Evolutionary conservation across 2,113 vertebrate genomes (phyloP).

Genomic region (Chunga burmeisteri): DNA sequence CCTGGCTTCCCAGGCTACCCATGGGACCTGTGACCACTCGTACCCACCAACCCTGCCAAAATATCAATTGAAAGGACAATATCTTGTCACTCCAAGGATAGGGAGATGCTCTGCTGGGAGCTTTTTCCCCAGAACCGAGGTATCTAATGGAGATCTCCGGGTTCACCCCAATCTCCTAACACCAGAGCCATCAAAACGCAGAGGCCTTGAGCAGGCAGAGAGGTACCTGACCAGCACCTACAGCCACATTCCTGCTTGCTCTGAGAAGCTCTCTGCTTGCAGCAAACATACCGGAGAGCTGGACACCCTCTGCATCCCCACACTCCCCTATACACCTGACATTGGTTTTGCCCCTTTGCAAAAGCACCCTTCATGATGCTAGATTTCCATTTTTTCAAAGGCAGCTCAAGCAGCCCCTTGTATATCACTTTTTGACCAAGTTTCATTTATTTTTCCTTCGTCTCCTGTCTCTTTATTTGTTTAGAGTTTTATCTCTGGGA

Average conservation of each 20-base stretch:
- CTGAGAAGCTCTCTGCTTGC: background rate
- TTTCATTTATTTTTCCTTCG: constrained; percentile 6
- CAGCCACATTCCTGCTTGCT: fast-evolving
- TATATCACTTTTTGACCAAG: constrained; percentile 9
- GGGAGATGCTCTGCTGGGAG: background rate
- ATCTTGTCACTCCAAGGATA: fast-evolving
- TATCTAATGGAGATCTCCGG: background rate
- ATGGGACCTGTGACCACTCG: background rate
- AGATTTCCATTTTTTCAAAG: background rate
- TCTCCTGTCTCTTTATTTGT: constrained; percentile 47
- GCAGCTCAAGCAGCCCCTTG: background rate
- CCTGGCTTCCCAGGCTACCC: background rate
- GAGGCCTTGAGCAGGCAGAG: background rate
- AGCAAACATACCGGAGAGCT: background rate
- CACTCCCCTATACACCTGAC: background rate
- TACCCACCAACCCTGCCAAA: background rate
- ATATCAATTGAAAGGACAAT: background rate
- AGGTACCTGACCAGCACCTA: too few species aligned
- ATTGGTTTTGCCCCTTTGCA: background rate
- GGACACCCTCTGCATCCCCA: background rate
- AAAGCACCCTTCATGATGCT: background rate
- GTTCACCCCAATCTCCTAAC: background rate
- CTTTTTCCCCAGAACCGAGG: background rate
- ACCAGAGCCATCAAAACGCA: background rate
- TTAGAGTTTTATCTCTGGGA: constrained; percentile 60